Base-by-base conservation (phyloP, 1,140 invertebrate species). In the Eumeta japonica region DNA sequence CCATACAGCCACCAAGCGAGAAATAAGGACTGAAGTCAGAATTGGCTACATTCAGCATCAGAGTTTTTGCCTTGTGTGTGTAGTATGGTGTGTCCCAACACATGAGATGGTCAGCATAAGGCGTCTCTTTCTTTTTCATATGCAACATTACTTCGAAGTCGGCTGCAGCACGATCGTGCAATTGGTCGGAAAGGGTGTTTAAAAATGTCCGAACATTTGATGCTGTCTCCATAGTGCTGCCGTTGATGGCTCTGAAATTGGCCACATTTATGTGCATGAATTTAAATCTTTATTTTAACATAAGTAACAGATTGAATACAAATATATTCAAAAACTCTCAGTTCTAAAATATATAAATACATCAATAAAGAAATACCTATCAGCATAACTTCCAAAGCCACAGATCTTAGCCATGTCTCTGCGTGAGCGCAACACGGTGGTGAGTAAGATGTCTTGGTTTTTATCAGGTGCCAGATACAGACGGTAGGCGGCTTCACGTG, bases 1-100 rank as follows among this genome's bases (percentile, higher is more conserved):
- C 93, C 92, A 98, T 98, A 56, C 94, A 97, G 34, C 84, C 81
- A 5, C 95, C 95, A 0, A 98, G 75, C 0, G 94, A 96, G 64
- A 98, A 96, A 62, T 96, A 98, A 0, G 91, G 88, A 24, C 85
- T 77, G 55, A 87, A 90, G 52, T 92, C 88, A 10, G 79, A 78
- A 27, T 77, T 78, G 1, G 81, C 81, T 2, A 83, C 80, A 42
- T 87, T 79, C 0, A 91, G 75, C 55, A 85, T 81, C 29, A 82
- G 76, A 5, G 79, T 81, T 59, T 88, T 89, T 0, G 86, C 83
- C 59, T 85, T 83, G 1, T 82, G 77, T 0, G 82, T 86, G 44
- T 86, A 89, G 68, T 92, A 94, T 0, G 89, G 83, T 0, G 88
- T 86, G 65, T 95, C 92, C 93, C 92, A 95, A 17, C 84, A 81